A percentile compares a stretch with the other conserved stretches of the same genome.
phyloP scores from a whole-genome alignment of 2,113 vertebrate species.

The Ophthalmolycus amberensis region DNA sequence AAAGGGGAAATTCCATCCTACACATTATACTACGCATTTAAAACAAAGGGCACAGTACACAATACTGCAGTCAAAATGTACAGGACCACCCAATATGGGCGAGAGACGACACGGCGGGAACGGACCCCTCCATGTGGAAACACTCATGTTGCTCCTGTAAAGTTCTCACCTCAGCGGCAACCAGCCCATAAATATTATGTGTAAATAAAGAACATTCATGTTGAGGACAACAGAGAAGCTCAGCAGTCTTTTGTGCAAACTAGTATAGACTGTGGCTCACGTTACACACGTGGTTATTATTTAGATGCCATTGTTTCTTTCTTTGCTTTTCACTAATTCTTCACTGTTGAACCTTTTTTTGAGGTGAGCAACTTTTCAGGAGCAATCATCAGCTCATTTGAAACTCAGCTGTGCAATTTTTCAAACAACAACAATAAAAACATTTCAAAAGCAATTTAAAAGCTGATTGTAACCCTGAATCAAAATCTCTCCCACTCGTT shows the following conservation, averaged over 20 bases:
- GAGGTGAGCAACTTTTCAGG: slow-evolving; percentile 66
- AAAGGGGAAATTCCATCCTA: slow-evolving; percentile 77
- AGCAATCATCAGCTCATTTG: slow-evolving; percentile 74
- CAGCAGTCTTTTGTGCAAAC: slow-evolving; percentile 70
- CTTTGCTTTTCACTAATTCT: slow-evolving; percentile 5
- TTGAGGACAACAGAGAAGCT: slow-evolving; percentile 33
- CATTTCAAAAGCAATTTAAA: slow-evolving; percentile 59
- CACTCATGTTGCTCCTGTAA: slow-evolving; percentile 69
- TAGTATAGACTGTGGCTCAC: slow-evolving; percentile 40
- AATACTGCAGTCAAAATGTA: slow-evolving; percentile 93
- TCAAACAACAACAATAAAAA: slow-evolving; percentile 45
- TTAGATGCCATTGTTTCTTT: slow-evolving; percentile 25
- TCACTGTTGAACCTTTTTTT: background rate
- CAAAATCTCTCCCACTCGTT: slow-evolving; percentile 74
- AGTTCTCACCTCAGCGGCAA: slow-evolving; percentile 46
- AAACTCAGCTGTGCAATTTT: slow-evolving; percentile 84
- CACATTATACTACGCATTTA: slow-evolving; percentile 72
- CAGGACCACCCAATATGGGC: slow-evolving; percentile 95
- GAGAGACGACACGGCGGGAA: slow-evolving; percentile 80
- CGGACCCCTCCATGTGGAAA: slow-evolving; percentile 67
- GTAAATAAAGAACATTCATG: slow-evolving; percentile 1
- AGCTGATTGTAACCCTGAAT: slow-evolving; percentile 70
- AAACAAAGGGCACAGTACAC: slow-evolving; percentile 88
- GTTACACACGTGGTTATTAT: slow-evolving; percentile 29
- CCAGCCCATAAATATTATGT: too few species aligned